Evolutionary conservation across 2,888 invertebrate genomes (phyloP).

Genomic region (Priocnemis perturbator): DNA sequence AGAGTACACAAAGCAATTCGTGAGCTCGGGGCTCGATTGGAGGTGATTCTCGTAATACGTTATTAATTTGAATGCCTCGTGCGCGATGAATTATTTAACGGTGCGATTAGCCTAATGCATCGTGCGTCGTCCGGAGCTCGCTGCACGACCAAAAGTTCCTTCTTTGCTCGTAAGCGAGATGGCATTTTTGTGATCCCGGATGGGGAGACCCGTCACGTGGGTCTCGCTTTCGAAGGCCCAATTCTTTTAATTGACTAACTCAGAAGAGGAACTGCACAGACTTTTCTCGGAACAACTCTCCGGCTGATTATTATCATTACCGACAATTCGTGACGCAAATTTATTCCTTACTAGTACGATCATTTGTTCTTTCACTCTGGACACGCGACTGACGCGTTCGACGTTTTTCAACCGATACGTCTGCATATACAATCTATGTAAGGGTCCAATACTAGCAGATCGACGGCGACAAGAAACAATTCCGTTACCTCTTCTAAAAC

Average conservation of each 20-base stretch:
- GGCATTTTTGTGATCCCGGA: constrained; percentile 32
- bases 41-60: constrained; percentile 56
- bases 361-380: neutral
- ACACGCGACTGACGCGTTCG: constrained; percentile 11
- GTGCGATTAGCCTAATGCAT: constrained; percentile 57
- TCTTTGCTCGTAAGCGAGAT: constrained; percentile 19
- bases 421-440: too few species aligned
- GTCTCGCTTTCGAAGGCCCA: neutral
- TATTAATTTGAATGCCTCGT: constrained; percentile 61
- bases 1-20: constrained; percentile 54
- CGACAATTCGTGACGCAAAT: constrained; percentile 20
- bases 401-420: too few species aligned
- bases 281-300: constrained; percentile 38
- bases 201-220: constrained; percentile 11
- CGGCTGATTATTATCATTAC: constrained; percentile 46
- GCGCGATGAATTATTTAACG: constrained; percentile 62
- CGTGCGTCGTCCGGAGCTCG: constrained; percentile 28
- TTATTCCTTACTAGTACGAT: neutral
- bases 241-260: constrained; percentile 43
- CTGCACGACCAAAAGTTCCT: neutral
- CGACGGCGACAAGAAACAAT: too few species aligned
- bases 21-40: constrained; percentile 43
- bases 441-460: too few species aligned
- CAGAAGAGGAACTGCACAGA: constrained; percentile 22
- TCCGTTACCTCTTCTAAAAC: too few species aligned